A percentile compares a stretch with the other conserved stretches of the same genome.
These are phyloP conservation scores for Chaenogobius annularis DNA, from an alignment of 2,113 vertebrate genomes.

Conservation along the genomic window DNA sequence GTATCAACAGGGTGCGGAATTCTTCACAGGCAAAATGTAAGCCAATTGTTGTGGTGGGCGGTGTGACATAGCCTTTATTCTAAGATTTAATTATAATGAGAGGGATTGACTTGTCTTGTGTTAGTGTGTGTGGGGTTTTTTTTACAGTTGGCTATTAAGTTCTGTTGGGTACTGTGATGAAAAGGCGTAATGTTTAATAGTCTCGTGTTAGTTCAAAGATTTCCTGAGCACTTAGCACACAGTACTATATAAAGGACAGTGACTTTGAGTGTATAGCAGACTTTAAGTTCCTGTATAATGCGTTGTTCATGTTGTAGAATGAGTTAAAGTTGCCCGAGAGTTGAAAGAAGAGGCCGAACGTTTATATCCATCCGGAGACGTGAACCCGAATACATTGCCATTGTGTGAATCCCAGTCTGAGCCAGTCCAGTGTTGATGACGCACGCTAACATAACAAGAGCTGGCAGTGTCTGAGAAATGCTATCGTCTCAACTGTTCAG, in stretches of 20 bases:
- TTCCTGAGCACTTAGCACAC: neutral
- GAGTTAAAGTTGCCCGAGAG: too few species aligned
- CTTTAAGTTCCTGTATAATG: neutral
- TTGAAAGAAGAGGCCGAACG: too few species aligned
- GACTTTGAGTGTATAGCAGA: neutral
- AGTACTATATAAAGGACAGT: too few species aligned
- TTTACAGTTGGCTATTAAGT: slow-evolving; percentile 37
- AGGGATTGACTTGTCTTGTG: slow-evolving; percentile 34
- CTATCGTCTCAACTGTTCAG: too few species aligned
- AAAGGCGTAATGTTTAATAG: slow-evolving; percentile 1
- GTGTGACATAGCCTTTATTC: slow-evolving; percentile 47
- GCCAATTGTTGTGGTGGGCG: slow-evolving; percentile 52
- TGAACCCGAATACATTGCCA: too few species aligned
- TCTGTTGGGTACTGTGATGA: slow-evolving; percentile 3
- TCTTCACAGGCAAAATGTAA: slow-evolving; percentile 27
- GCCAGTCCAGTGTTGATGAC: too few species aligned
- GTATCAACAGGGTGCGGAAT: slow-evolving; percentile 60
- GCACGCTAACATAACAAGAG: too few species aligned
- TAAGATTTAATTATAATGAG: slow-evolving; percentile 48
- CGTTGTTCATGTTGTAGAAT: too few species aligned
- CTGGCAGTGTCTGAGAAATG: too few species aligned
- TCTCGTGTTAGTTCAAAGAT: neutral
- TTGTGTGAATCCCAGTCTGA: too few species aligned
- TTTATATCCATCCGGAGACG: too few species aligned
- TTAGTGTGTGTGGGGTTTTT: slow-evolving; percentile 29